A percentile compares a stretch with the other conserved stretches of the same genome.
These are phyloP conservation scores for Leptinotarsa undecemlineata DNA, from an alignment of 1,140 invertebrate species.

Conservation along the genomic window DNA sequence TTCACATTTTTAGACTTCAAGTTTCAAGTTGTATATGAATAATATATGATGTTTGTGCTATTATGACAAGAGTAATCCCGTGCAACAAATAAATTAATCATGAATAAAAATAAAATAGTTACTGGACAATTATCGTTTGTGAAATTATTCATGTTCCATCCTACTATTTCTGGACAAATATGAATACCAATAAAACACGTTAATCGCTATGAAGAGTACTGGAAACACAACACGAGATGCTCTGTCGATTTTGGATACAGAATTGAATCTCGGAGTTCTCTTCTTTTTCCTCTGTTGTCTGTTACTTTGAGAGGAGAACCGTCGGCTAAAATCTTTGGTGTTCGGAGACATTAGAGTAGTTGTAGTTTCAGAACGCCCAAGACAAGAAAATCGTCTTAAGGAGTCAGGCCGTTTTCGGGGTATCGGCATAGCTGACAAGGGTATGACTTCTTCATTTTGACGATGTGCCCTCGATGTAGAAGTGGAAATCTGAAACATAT, in stretches of 20 bases:
- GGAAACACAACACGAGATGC: conserved; percentile 77
- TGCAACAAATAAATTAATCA: no score
- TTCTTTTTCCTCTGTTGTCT: conserved; percentile 58
- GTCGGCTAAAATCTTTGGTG: not conserved
- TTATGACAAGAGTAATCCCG: no score
- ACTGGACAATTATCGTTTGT: no score
- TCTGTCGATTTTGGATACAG: conserved; percentile 79
- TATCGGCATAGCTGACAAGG: conserved; percentile 56
- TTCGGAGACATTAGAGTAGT: not conserved
- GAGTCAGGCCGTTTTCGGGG: conserved; percentile 31
- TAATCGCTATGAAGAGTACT: conserved; percentile 74
- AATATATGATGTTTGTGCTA: no score
- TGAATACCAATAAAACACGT: conserved; percentile 79
- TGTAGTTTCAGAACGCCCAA: not conserved
- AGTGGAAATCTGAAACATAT: not conserved
- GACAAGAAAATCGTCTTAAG: conserved; percentile 38
- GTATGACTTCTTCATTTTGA: conserved; percentile 56
- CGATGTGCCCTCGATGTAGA: not conserved
- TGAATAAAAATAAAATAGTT: no score
- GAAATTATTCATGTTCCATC: not conserved
- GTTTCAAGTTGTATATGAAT: no score
- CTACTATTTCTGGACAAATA: conserved; percentile 54
- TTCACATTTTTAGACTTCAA: no score
- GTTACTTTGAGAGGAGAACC: conserved; percentile 41
- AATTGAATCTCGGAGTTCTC: conserved; percentile 70